Evolutionary conservation across 2,888 invertebrate genomes (phyloP), one percentile per base, ranked within the genome.

Genomic region (Dryomyza anilis): DNA sequence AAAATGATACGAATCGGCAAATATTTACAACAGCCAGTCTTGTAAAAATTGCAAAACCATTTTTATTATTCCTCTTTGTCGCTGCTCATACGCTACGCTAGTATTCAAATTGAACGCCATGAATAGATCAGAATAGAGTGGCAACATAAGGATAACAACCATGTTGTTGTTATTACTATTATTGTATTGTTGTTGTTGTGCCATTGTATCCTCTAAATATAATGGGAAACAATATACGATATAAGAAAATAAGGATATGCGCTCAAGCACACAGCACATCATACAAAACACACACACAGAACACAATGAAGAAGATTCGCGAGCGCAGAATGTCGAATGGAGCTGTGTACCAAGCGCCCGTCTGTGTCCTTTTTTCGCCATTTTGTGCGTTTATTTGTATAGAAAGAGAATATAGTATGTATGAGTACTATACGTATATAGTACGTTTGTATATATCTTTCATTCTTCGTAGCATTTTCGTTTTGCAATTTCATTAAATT

Each of bases 401-500:
- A n/a, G n/a, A n/a, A n/a, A n/a, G n/a, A n/a, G n/a, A n/a, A n/a
- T n/a, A n/a, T n/a, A n/a, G n/a, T n/a, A 55, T 46, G 19, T 63
- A 29, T 62, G 46, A 21, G 50, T 65, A 66, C n/a, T n/a, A n/a
- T n/a, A n/a, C n/a, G n/a, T n/a, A n/a, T n/a, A n/a, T n/a, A n/a
- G n/a, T n/a, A n/a, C n/a, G n/a, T n/a, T n/a, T n/a, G n/a, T n/a
- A n/a, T n/a, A n/a, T n/a, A n/a, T n/a, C n/a, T 19, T 21, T 19
- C 19, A 64, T 45, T 50, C 63, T 72, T 70, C 78, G 74, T 73
- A 75, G 77, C 76, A 76, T 79, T 81, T 78, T 80, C 80, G 79
- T 81, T 80, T 81, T 81, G 81, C 81, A 81, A 81, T 81, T 81
- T 81, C 81, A 81, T 81, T 81, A 81, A 81, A 81, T 80, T 81